A percentile compares a stretch with the other conserved stretches of the same genome.
These are phyloP conservation scores for Plodia interpunctella DNA, from an alignment of 1,140 invertebrate genomes.

Conservation along the genomic window DNA sequence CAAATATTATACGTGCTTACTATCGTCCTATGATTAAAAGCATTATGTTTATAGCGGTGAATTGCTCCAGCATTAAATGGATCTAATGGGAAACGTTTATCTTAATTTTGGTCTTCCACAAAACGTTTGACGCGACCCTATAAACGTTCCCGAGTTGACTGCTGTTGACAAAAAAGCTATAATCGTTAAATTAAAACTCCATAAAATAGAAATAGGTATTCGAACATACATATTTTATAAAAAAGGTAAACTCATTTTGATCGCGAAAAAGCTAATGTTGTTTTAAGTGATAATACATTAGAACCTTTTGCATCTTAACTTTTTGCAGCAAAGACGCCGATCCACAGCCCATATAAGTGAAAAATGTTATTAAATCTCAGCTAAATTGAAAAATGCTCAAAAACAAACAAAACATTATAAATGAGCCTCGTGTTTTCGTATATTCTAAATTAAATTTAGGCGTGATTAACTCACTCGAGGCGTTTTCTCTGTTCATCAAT, in stretches of 20 bases:
- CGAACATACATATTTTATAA: background rate
- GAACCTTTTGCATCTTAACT: background rate
- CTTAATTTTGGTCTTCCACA: conserved; percentile 64
- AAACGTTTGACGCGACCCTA: conserved; percentile 65
- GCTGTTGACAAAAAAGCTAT: conserved; percentile 29
- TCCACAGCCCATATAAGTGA: conserved; percentile 10
- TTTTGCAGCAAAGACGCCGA: background rate
- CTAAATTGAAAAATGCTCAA: conserved; percentile 44
- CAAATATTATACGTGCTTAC: conserved; percentile 41
- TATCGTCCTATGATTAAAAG: conserved; percentile 50
- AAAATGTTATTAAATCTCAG: conserved; percentile 40
- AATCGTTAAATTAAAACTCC: background rate
- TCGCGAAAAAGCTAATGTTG: background rate
- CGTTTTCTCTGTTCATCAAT: conserved; percentile 76
- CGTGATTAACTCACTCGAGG: conserved; percentile 71
- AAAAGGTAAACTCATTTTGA: conserved; percentile 1
- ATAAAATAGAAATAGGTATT: background rate
- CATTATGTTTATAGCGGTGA: conserved; percentile 69
- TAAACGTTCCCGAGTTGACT: conserved; percentile 23
- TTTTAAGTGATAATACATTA: conserved; percentile 4
- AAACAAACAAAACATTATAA: conserved; percentile 72
- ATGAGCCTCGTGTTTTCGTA: conserved; percentile 56
- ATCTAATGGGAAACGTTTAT: conserved; percentile 68
- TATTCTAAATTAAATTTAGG: conserved; percentile 74
- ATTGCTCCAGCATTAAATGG: conserved; percentile 62